A percentile compares a stretch with the other conserved stretches of the same genome.
Evolutionary conservation across 2,797 vertebrate genomes (phyloP).

Genomic region (Echiichthys vipera): DNA sequence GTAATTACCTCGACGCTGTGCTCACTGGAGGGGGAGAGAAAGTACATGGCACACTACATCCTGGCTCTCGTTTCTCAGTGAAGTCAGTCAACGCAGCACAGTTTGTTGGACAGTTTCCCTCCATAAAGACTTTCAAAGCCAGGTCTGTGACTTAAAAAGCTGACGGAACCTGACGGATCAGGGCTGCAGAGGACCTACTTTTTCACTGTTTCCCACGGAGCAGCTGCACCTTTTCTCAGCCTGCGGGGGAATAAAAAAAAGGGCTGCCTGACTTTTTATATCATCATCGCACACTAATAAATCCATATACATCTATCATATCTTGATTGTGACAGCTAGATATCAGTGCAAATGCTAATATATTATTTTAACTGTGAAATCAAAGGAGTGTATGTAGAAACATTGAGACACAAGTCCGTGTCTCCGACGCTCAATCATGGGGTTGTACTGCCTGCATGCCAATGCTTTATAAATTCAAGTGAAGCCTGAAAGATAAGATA

Average conservation of each 20-base stretch:
- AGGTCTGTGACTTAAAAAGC: conserved; percentile 5
- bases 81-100: conserved; percentile 31
- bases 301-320: background rate
- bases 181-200: conserved; percentile 5
- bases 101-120: conserved; percentile 35
- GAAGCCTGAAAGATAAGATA: background rate
- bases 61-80: conserved; percentile 23
- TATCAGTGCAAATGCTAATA: background rate
- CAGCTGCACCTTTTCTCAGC: conserved; percentile 14
- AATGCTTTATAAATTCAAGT: background rate
- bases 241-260: conserved; percentile 5
- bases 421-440: background rate
- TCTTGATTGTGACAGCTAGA: conserved; percentile 20
- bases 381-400: background rate
- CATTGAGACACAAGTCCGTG: background rate
- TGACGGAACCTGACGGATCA: background rate
- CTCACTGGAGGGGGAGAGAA: conserved; percentile 8
- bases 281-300: conserved; percentile 9
- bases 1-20: conserved; percentile 58
- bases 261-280: background rate
- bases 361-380: conserved; percentile 8
- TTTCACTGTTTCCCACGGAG: background rate
- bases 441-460: background rate
- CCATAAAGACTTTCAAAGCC: conserved; percentile 23
- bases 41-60: background rate